Conservation (phyloP, 1,140 invertebrate genomes). For the Zeugodacus cucurbitae region DNA sequence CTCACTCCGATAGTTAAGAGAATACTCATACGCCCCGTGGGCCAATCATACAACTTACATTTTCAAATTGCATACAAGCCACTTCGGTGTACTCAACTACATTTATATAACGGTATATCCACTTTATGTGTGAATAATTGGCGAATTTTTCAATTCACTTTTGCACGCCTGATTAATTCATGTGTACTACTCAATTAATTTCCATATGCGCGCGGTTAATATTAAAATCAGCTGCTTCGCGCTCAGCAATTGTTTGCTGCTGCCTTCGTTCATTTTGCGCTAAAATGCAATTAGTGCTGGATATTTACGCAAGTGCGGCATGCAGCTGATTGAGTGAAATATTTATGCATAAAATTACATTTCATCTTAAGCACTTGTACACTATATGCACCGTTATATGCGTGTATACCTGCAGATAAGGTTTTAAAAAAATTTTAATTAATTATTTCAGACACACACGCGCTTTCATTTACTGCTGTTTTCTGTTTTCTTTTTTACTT, state of each 20-base stretch:
- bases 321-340: background rate
- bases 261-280: background rate
- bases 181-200: slow-evolving; percentile 11
- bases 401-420: background rate
- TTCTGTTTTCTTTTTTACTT: background rate
- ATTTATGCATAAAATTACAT: background rate
- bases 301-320: background rate
- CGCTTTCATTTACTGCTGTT: too few relatives aligned
- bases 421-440: too few relatives aligned
- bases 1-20: background rate
- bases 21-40: background rate
- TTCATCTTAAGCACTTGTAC: background rate
- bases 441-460: too few relatives aligned
- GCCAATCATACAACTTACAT: background rate
- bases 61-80: background rate
- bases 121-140: background rate
- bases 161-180: background rate
- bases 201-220: background rate
- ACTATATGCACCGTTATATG: background rate
- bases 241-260: background rate
- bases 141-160: background rate
- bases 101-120: background rate
- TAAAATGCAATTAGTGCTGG: background rate
- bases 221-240: background rate
- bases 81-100: background rate